Conservation (phyloP, 2,888 invertebrate species). For the Lithophane socia region DNA sequence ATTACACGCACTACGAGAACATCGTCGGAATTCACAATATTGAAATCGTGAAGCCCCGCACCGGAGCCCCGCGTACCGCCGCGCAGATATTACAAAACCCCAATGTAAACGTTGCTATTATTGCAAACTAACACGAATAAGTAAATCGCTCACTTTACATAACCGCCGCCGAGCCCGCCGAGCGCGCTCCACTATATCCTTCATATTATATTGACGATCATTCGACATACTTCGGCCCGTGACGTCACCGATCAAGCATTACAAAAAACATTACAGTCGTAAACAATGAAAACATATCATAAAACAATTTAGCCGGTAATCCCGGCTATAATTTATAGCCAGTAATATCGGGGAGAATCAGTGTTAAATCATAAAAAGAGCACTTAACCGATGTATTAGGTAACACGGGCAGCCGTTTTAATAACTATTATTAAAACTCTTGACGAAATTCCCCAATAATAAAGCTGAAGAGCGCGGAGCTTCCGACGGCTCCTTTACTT, state of each 20-base stretch:
- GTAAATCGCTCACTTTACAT: slow-evolving; percentile 80
- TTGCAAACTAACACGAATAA: slow-evolving; percentile 82
- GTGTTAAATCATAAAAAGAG: slow-evolving; percentile 88
- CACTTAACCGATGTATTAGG: slow-evolving; percentile 87
- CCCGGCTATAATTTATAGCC: slow-evolving; percentile 84
- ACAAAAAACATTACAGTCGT: slow-evolving; percentile 65
- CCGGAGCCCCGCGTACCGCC: slow-evolving; percentile 49
- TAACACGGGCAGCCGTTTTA: slow-evolving; percentile 85
- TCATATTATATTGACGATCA: slow-evolving; percentile 19
- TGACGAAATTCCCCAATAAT: slow-evolving; percentile 85
- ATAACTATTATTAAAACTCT: slow-evolving; percentile 89
- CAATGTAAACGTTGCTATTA: slow-evolving; percentile 75
- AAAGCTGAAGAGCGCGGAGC: slow-evolving; percentile 75
- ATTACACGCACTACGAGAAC: slow-evolving; percentile 86
- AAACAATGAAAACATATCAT: slow-evolving; percentile 85
- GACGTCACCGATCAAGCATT: slow-evolving; percentile 66
- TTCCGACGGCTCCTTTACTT: slow-evolving; percentile 70
- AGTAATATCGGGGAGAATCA: slow-evolving; percentile 86
- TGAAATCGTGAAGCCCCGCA: slow-evolving; percentile 81
- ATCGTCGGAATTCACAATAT: slow-evolving; percentile 90
- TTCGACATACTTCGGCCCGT: slow-evolving; percentile 26
- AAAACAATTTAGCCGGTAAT: slow-evolving; percentile 88
- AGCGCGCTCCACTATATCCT: slow-evolving; percentile 31
- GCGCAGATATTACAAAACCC: slow-evolving; percentile 77
- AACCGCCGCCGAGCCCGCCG: slow-evolving; percentile 34